A percentile compares a stretch with the other conserved stretches of the same genome.
Evolutionary conservation across 2,113 vertebrate genomes (phyloP).

Genomic region (Dolichallabes microphthalmus): DNA sequence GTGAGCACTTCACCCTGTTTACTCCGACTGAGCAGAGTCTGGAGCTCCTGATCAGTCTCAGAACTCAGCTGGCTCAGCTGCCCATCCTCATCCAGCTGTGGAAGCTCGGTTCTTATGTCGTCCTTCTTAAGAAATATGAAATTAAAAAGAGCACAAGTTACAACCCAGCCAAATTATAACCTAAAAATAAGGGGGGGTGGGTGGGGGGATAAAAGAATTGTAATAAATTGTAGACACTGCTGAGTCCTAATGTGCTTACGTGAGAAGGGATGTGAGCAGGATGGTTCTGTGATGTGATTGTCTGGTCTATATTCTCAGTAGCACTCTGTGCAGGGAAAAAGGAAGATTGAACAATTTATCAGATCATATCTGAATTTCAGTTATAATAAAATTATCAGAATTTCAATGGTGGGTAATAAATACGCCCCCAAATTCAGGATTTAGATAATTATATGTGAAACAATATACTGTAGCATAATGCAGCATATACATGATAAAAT

Average conservation of each 20-base stretch:
- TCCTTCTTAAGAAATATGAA: neutral
- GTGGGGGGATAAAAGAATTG: too few species aligned
- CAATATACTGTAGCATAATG: too few species aligned
- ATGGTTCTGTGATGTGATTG: neutral
- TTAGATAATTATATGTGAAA: neutral
- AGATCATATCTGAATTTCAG: neutral
- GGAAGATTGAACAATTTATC: neutral
- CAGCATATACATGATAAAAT: too few species aligned
- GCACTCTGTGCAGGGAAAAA: neutral
- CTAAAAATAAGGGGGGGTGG: too few species aligned
- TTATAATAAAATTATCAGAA: neutral
- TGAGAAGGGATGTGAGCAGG: neutral
- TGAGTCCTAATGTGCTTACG: neutral
- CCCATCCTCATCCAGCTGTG: constrained; percentile 24
- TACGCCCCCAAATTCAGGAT: neutral
- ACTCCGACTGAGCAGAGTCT: constrained; percentile 48
- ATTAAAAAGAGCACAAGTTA: too few species aligned
- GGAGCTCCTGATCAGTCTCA: constrained; percentile 37
- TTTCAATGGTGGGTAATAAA: neutral
- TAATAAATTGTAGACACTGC: neutral
- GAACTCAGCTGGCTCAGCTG: constrained; percentile 29
- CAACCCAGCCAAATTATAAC: neutral
- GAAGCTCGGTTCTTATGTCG: constrained; percentile 21
- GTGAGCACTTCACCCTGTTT: constrained; percentile 42
- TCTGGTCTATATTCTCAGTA: neutral